Evolutionary conservation across 2,113 vertebrate species (phyloP).

Genomic region (Romanogobio albipinnatus): DNA sequence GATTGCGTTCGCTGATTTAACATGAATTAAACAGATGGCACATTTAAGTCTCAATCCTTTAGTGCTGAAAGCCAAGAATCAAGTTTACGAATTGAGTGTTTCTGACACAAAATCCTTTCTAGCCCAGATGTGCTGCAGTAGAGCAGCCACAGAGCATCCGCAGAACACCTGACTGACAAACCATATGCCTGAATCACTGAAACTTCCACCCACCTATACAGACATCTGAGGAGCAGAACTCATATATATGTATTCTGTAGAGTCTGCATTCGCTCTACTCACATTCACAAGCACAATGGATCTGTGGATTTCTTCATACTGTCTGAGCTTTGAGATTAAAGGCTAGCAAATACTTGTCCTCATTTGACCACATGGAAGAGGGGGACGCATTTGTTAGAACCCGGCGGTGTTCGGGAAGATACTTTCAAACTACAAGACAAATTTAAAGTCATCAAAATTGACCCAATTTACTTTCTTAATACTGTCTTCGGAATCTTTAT

Average conservation of each 20-base stretch:
- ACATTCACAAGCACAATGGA: background rate
- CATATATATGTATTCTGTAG: background rate
- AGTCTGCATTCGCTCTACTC: background rate
- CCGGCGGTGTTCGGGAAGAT: background rate
- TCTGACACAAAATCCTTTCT: slow-evolving; percentile 1
- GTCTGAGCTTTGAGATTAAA: slow-evolving; percentile 5
- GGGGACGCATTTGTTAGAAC: background rate
- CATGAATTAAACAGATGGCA: background rate
- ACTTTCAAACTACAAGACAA: background rate
- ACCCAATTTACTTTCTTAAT: no score
- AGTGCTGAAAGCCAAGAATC: background rate
- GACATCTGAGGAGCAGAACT: background rate
- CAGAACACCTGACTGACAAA: slow-evolving; percentile 18
- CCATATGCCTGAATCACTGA: slow-evolving; percentile 9
- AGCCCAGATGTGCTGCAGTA: slow-evolving; percentile 10
- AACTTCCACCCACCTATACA: background rate
- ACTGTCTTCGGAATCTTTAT: background rate
- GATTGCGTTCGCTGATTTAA: background rate
- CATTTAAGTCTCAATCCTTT: background rate
- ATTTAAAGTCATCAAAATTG: no score
- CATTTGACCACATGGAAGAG: background rate
- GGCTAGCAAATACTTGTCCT: slow-evolving; percentile 4
- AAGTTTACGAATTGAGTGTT: slow-evolving; percentile 6
- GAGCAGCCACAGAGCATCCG: no score
- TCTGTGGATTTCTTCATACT: background rate